Base-by-base conservation (phyloP, 2,888 invertebrate species). In the Synergus gifuensis region DNA sequence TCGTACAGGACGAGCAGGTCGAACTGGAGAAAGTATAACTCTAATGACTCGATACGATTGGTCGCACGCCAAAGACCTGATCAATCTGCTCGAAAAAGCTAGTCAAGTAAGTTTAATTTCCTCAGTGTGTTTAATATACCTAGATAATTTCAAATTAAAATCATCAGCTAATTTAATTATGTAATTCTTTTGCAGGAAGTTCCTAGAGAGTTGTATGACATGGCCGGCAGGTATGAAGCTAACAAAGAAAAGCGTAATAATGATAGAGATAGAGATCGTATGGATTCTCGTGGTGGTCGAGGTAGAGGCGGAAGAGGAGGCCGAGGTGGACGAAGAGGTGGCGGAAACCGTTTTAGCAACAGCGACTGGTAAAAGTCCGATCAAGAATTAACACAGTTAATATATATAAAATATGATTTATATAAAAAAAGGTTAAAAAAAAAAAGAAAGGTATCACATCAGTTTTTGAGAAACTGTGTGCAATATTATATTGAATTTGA, bases 1-100 rank as follows among this genome's bases (percentile, higher is more conserved):
- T 0, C 94, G 99, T 81, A 99, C 98, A 0, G 99, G 98, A 0
- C 94, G 98, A 80, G 98, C 99, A 18, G 98, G 98, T 18, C 95
- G 95, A 81, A 95, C 94, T 0, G 98, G 99, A 0, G 95, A 95
- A 77, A 96, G 98, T 0, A 94, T 98, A 54, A 97, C 97, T 78
- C 95, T 97, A 86, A 93, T 99, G 83, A 95, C 98, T 0, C 94
- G 96, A 62, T 93, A 93, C 42, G 98, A 98, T 92, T 98, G 98
- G 97, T 94, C 93, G 14, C 95, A 96, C 88, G 98, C 98, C 0
- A 93, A 94, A 80, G 96, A 97, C 78, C 93, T 99, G 4, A 98
- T 98, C 60, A 94, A 94, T 76, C 98, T 99, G 82, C 92, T 99
- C 77, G 95, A 96, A 88, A 98, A 98, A 92, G 98, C 98, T 2